Evolutionary conservation across 2,888 invertebrate genomes (phyloP).

Genomic region (Cheilosia vernalis): DNA sequence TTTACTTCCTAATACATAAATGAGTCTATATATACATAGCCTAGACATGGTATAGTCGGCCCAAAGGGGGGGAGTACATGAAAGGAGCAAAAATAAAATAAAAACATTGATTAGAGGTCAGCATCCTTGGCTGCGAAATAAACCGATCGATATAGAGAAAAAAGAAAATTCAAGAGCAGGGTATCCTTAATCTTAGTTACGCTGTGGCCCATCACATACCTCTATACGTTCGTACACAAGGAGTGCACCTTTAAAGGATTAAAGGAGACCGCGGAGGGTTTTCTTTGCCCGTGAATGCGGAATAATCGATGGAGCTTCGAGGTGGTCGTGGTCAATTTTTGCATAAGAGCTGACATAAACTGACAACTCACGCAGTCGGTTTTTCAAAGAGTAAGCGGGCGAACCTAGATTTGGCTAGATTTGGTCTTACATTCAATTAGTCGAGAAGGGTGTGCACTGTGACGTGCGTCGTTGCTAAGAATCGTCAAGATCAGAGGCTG

Average conservation of each 20-base stretch:
- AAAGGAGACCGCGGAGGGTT: conserved; percentile 5
- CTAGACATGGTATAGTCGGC: conserved; percentile 14
- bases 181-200: conserved; percentile 49
- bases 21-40: conserved; percentile 16
- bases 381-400: too few relatives aligned
- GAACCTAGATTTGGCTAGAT: too few relatives aligned
- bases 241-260: conserved; percentile 55
- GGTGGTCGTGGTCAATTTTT: too few relatives aligned
- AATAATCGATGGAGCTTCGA: too few relatives aligned
- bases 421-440: too few relatives aligned
- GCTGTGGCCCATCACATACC: conserved; percentile 5
- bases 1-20: conserved; percentile 50
- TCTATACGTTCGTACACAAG: not conserved
- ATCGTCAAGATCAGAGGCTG: too few relatives aligned
- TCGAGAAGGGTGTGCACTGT: too few relatives aligned
- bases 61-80: conserved; percentile 8
- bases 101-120: conserved; percentile 74
- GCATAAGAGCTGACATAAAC: too few relatives aligned
- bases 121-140: conserved; percentile 58
- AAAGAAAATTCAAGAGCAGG: conserved; percentile 62
- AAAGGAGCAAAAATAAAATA: conserved; percentile 26
- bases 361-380: too few relatives aligned
- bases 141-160: conserved; percentile 56
- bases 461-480: too few relatives aligned
- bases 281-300: too few relatives aligned